These are phyloP conservation scores for Linnaemya tessellans DNA, from an alignment of 2,888 invertebrate species.

Conservation along the genomic window DNA sequence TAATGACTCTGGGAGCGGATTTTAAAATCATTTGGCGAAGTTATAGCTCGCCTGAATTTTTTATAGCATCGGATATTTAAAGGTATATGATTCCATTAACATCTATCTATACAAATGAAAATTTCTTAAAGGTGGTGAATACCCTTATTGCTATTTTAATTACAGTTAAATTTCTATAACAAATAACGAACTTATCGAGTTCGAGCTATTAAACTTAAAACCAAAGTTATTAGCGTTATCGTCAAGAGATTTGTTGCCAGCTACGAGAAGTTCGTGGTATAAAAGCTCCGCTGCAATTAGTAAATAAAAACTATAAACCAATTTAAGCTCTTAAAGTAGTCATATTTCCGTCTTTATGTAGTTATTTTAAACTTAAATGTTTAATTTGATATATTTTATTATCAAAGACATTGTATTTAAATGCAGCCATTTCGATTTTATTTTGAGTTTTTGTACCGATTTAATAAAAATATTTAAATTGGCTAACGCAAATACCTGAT, in stretches of 20 bases:
- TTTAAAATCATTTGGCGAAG: no score
- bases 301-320: not conserved
- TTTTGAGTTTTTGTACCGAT: not conserved
- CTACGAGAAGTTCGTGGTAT: no score
- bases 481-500: not conserved
- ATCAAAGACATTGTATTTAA: slow-evolving; percentile 6
- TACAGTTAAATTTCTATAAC: not conserved
- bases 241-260: no score
- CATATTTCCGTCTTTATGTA: not conserved
- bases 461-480: not conserved
- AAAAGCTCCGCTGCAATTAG: no score
- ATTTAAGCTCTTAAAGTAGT: not conserved
- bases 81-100: no score
- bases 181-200: no score
- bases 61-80: no score
- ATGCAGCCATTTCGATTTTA: slow-evolving; percentile 18
- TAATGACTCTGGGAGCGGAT: no score
- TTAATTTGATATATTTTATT: no score
- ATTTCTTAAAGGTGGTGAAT: not conserved
- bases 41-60: no score
- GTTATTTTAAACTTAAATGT: not conserved
- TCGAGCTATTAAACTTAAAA: no score
- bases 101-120: not conserved
- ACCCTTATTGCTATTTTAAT: not conserved
- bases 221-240: no score